phyloP scores from a whole-genome alignment of 2,797 vertebrate genomes.

The Anabacerthia variegaticeps region DNA sequence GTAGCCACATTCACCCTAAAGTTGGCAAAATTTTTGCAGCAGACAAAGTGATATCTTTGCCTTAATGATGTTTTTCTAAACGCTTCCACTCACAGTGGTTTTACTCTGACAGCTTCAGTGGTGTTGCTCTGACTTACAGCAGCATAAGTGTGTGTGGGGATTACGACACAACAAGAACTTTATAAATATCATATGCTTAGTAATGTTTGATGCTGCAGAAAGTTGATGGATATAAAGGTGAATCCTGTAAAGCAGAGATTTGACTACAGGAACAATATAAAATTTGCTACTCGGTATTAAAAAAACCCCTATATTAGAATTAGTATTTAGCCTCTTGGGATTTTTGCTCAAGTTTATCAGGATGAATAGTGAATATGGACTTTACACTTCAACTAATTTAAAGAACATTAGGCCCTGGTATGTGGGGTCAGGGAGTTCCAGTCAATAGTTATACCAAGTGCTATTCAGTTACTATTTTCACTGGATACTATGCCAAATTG shows the following conservation, averaged over 20 bases:
- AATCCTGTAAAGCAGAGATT: not conserved
- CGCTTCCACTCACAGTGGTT: not conserved
- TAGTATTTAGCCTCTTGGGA: not conserved
- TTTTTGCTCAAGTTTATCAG: not conserved
- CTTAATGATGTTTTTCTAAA: not conserved
- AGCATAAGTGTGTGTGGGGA: not conserved
- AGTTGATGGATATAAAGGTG: not conserved
- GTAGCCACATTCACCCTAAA: constrained; percentile 38
- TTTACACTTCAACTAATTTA: constrained; percentile 10
- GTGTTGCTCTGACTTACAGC: not conserved
- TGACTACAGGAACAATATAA: not conserved
- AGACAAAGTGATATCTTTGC: constrained; percentile 42
- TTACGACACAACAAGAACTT: not conserved
- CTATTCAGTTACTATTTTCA: not conserved
- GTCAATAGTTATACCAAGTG: not conserved
- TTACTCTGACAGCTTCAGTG: not conserved
- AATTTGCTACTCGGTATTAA: not conserved
- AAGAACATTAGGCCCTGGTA: not conserved
- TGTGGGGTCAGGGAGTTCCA: not conserved
- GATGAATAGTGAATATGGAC: not conserved
- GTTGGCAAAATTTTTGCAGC: not conserved
- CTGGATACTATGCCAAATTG: not conserved
- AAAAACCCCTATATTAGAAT: rapidly evolving
- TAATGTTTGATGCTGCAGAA: not conserved
- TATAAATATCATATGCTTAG: not conserved